Evolutionary conservation across 2,113 vertebrate genomes (phyloP).

Genomic region (Geothlypis trichas): DNA sequence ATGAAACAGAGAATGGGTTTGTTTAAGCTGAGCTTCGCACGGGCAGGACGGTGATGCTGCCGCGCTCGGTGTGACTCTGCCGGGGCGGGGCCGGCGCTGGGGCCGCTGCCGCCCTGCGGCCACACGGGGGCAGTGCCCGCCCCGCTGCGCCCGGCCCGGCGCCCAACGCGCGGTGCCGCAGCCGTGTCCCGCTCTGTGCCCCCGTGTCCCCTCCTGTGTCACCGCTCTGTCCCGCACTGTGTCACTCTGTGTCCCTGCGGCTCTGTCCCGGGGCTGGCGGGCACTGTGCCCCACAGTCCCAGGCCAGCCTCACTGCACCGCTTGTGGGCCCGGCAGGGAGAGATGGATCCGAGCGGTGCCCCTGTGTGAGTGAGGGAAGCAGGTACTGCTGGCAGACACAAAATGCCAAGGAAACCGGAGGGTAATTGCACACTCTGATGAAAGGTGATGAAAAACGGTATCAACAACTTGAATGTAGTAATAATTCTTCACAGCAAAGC

Average conservation of each 20-base stretch:
- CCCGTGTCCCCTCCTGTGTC: neutral
- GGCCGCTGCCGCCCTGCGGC: fast-evolving
- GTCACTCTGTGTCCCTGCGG: neutral
- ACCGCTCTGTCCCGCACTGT: neutral
- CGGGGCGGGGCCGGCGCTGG: neutral
- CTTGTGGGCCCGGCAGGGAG: fast-evolving
- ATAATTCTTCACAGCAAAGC: neutral
- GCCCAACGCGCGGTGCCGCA: neutral
- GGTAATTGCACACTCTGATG: too few species aligned
- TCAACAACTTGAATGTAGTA: neutral
- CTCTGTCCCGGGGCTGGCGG: fast-evolving
- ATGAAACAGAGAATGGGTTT: fast-evolving
- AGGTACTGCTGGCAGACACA: fast-evolving
- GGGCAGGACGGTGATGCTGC: fast-evolving
- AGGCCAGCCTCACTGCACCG: fast-evolving
- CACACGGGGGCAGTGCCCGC: slow-evolving; percentile 15
- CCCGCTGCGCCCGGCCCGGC: neutral
- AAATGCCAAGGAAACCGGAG: neutral
- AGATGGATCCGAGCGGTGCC: fast-evolving
- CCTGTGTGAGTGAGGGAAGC: fast-evolving
- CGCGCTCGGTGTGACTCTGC: fast-evolving
- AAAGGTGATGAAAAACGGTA: neutral
- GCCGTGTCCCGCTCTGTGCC: neutral
- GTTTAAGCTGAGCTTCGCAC: fast-evolving
- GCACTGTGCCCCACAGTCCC: fast-evolving